These are phyloP conservation scores for Tauraco erythrolophus DNA, from an alignment of 2,113 vertebrate species.

Conservation along the genomic window DNA sequence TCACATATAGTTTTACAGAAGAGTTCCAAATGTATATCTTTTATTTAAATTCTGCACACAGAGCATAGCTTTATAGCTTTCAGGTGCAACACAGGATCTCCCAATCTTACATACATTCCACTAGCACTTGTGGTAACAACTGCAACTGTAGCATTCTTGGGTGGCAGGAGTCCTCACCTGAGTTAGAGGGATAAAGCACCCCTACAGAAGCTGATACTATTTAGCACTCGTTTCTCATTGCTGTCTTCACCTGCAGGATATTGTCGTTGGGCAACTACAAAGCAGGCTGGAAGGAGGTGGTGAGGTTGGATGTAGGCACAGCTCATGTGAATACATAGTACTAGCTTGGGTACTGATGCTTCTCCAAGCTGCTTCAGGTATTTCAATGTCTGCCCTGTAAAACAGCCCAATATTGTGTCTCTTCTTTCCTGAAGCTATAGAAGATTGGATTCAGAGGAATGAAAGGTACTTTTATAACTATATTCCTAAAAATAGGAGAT, in stretches of 20 bases:
- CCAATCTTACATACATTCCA: background rate
- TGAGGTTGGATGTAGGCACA: background rate
- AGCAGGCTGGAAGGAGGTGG: background rate
- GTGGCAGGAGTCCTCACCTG: background rate
- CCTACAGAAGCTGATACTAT: background rate
- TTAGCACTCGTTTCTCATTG: background rate
- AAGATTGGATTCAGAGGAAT: background rate
- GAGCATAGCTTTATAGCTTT: background rate
- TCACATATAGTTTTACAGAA: background rate
- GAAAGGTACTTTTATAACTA: background rate
- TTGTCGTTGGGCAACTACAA: background rate
- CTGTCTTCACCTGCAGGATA: background rate
- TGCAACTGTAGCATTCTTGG: background rate
- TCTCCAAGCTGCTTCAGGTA: background rate
- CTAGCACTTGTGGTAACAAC: background rate
- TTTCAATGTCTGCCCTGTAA: background rate
- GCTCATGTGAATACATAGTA: rapidly evolving
- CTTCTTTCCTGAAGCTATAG: background rate
- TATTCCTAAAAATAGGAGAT: background rate
- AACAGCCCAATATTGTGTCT: background rate
- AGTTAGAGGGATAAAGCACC: background rate
- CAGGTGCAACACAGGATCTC: background rate
- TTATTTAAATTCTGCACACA: background rate
- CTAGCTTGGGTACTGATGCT: background rate
- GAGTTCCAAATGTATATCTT: background rate